A percentile compares a stretch with the other conserved stretches of the same genome.
phyloP scores from a whole-genome alignment of 2,113 vertebrate genomes.

The Danionella cerebrum region DNA sequence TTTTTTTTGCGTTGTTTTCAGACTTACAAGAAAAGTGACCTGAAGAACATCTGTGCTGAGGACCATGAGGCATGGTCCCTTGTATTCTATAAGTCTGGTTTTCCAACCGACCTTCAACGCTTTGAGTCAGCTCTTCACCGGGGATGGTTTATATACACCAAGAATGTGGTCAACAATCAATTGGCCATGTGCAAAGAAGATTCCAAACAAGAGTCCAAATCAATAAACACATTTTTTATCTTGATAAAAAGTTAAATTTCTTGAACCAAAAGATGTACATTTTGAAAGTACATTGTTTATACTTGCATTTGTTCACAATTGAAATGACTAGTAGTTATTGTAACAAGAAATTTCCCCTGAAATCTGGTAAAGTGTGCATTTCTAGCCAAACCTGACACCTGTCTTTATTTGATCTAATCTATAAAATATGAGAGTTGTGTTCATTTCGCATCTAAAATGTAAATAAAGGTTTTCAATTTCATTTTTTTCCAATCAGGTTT shows the following conservation, averaged over 20 bases:
- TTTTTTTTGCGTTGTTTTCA: background rate
- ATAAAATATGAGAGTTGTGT: too few species aligned
- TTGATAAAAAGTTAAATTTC: background rate
- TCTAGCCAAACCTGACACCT: too few species aligned
- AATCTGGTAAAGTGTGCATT: too few species aligned
- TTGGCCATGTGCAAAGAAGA: background rate
- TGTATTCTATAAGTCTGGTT: conserved; percentile 31
- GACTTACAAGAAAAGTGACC: background rate
- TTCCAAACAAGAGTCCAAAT: background rate
- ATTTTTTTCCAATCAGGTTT: too few species aligned
- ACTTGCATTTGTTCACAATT: too few species aligned
- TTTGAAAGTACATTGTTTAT: too few species aligned
- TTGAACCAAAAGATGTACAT: too few species aligned
- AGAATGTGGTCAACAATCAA: background rate
- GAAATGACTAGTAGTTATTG: too few species aligned
- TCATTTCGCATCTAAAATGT: too few species aligned
- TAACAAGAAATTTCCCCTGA: too few species aligned
- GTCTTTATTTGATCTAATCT: too few species aligned
- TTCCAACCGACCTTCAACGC: background rate
- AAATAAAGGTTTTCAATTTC: too few species aligned
- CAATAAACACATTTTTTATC: background rate
- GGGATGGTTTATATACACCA: conserved; percentile 32
- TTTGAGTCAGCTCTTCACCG: conserved; percentile 37
- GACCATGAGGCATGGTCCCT: conserved; percentile 24
- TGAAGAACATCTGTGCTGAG: conserved; percentile 13